These are phyloP conservation scores for Biston betularia DNA, from an alignment of 2,888 invertebrate species.

Conservation along the genomic window DNA sequence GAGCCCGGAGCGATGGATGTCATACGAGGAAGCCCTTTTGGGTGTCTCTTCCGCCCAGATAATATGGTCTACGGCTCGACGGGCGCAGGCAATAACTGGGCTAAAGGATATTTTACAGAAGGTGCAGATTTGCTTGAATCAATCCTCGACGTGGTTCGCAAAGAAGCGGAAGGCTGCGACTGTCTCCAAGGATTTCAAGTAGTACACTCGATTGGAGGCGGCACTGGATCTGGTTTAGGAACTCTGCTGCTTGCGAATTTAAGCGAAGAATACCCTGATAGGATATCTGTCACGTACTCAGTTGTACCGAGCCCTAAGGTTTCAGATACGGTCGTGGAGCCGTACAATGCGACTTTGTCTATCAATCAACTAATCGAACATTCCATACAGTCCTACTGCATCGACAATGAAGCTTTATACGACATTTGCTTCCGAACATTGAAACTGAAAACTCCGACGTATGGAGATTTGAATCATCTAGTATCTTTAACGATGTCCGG, in stretches of 20 bases:
- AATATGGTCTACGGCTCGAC: conserved; percentile 88
- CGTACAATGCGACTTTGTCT: conserved; percentile 90
- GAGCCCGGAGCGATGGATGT: conserved; percentile 86
- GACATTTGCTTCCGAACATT: conserved; percentile 92
- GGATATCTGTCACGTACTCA: conserved; percentile 89
- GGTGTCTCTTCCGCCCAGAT: conserved; percentile 89
- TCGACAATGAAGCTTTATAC: conserved; percentile 92
- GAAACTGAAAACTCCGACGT: conserved; percentile 90
- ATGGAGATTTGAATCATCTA: conserved; percentile 89
- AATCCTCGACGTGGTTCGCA: conserved; percentile 83
- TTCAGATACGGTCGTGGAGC: conserved; percentile 89
- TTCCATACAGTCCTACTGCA: conserved; percentile 87
- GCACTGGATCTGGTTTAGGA: conserved; percentile 91
- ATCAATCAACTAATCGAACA: conserved; percentile 89
- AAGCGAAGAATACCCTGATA: conserved; percentile 90
- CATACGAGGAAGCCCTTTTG: conserved; percentile 87
- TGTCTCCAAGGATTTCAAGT: conserved; percentile 88
- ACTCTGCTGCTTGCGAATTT: conserved; percentile 89
- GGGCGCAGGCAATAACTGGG: conserved; percentile 87
- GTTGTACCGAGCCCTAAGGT: conserved; percentile 91
- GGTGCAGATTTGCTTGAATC: conserved; percentile 88
- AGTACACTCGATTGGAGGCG: conserved; percentile 90
- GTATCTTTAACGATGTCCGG: conserved; percentile 76
- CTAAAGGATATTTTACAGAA: conserved; percentile 89
- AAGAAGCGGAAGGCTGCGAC: conserved; percentile 89